Evolutionary conservation across 2,113 vertebrate genomes (phyloP).

Genomic region (Dasyornis broadbenti): DNA sequence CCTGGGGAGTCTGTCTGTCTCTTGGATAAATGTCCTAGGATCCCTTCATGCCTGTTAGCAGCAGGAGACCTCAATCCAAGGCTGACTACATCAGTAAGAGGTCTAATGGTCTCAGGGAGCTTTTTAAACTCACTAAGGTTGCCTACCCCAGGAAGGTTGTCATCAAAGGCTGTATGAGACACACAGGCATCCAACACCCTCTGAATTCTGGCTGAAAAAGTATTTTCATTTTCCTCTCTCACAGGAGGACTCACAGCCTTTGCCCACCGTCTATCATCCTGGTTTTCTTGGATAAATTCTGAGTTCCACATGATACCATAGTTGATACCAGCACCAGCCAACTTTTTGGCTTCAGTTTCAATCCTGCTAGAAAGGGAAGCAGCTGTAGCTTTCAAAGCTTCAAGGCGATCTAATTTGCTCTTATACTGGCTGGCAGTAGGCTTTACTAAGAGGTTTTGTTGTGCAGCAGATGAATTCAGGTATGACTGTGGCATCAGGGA

Average conservation of each 20-base stretch:
- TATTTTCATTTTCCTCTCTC: conserved; percentile 73
- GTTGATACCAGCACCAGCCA: conserved; percentile 81
- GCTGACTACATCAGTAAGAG: conserved; percentile 52
- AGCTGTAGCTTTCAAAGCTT: conserved; percentile 91
- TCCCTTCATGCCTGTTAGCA: conserved; percentile 49
- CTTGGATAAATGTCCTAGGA: conserved; percentile 60
- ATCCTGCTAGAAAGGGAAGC: conserved; percentile 90
- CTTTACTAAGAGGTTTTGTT: conserved; percentile 61
- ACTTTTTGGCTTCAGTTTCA: conserved; percentile 88
- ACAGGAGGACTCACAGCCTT: conserved; percentile 77
- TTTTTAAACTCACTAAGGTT: conserved; percentile 79
- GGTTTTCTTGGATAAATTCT: conserved; percentile 45
- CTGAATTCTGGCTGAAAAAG: conserved; percentile 76
- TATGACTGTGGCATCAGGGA: conserved; percentile 49
- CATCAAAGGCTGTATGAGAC: conserved; percentile 76
- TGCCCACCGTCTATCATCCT: conserved; percentile 66
- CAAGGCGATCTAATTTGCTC: conserved; percentile 83
- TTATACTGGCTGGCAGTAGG: conserved; percentile 65
- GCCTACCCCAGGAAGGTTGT: conserved; percentile 79
- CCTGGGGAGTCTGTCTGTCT: conserved; percentile 21
- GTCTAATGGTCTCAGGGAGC: conserved; percentile 70
- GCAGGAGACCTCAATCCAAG: conserved; percentile 55
- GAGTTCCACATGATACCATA: conserved; percentile 69
- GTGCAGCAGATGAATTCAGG: conserved; percentile 51
- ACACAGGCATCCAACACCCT: conserved; percentile 74